Percentiles rank a stretch among this genome's conserved stretches.
phyloP scores from a whole-genome alignment of 2,113 vertebrate species.

The Phoxinus phoxinus region DNA sequence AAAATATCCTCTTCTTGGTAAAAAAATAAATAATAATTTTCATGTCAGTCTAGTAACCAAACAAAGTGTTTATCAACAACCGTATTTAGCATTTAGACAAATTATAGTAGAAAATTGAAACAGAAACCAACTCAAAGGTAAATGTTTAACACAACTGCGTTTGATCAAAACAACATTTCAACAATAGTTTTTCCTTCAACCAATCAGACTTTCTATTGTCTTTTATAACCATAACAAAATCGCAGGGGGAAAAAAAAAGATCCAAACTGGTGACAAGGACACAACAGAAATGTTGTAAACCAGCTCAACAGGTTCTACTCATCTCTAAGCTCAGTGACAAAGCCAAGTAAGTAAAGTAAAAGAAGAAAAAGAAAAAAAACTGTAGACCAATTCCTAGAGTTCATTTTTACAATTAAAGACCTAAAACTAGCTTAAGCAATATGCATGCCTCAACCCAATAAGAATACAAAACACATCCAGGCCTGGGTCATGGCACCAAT shows the following conservation, averaged over 20 bases:
- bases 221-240: neutral
- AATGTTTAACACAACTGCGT: neutral
- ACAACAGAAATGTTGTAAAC: neutral
- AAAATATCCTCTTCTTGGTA: neutral
- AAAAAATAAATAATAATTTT: neutral
- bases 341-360: neutral
- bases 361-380: neutral
- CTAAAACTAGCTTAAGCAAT: neutral
- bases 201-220: neutral
- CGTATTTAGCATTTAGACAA: neutral
- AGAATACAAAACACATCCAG: neutral
- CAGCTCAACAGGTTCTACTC: constrained; percentile 8
- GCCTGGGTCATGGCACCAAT: neutral
- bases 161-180: neutral
- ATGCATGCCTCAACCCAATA: neutral
- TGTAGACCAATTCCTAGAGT: neutral
- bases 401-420: neutral
- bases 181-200: neutral
- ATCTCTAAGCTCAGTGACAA: neutral
- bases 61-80: neutral
- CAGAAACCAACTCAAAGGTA: neutral
- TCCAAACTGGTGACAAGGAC: neutral
- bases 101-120: neutral
- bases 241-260: neutral
- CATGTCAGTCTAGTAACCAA: neutral